Conservation (phyloP, 2,888 invertebrate genomes). For the Scaptomyza cyrtandrae region DNA sequence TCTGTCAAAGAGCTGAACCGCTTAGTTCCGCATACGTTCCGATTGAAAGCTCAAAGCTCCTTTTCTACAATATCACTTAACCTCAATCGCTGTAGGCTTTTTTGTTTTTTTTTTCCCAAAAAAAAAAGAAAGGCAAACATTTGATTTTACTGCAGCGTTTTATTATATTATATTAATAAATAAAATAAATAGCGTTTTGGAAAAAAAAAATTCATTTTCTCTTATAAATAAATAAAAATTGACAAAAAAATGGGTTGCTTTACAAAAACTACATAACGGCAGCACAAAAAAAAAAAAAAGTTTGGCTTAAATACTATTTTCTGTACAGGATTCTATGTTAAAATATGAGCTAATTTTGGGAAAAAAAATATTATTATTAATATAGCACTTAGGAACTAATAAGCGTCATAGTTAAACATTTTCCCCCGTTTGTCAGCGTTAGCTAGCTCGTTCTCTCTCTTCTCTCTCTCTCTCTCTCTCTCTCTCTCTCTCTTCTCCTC, state of each 20-base stretch:
- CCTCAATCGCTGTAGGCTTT: no score
- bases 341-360: no score
- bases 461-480: not conserved
- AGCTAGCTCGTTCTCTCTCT: conserved; percentile 16
- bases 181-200: conserved; percentile 34
- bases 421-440: conserved; percentile 83
- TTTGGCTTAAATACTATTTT: conserved; percentile 26
- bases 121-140: not conserved
- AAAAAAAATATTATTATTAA: conserved; percentile 2
- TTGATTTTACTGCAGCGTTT: conserved; percentile 54
- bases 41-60: no score
- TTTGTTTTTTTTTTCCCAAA: not conserved
- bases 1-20: no score
- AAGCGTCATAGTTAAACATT: conserved; percentile 82
- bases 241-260: conserved; percentile 53
- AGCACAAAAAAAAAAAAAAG: conserved; percentile 66
- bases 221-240: conserved; percentile 37
- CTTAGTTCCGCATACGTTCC: no score
- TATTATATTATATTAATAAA: conserved; percentile 39
- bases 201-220: conserved; percentile 27
- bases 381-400: conserved; percentile 75
- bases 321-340: conserved; percentile 39
- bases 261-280: conserved; percentile 79
- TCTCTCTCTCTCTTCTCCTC: not conserved
- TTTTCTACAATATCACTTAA: no score